Percentiles rank a stretch among this genome's conserved stretches.
Conservation (phyloP, 2,113 vertebrate genomes). For the Electrona antarctica region DNA sequence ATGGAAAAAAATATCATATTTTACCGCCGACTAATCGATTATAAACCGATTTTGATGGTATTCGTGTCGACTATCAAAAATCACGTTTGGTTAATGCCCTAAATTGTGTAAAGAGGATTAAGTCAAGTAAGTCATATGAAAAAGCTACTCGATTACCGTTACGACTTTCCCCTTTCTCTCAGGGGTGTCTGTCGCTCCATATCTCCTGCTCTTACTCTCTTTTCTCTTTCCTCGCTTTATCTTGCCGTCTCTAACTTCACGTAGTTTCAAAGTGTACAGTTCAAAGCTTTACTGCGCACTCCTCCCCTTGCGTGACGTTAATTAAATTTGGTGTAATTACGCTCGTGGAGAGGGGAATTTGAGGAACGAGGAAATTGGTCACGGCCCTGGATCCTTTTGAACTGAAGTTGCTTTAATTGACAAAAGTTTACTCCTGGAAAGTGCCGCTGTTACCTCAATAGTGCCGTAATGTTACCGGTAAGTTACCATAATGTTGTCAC, state of each 20-base stretch:
- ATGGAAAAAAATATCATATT: no score
- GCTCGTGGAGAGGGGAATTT: constrained; percentile 57
- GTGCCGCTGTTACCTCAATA: background rate
- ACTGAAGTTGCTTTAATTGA: constrained; percentile 62
- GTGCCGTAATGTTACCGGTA: no score
- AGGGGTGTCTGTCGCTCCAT: background rate
- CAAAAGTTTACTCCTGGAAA: constrained; percentile 37
- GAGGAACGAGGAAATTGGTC: constrained; percentile 63
- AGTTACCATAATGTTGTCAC: no score
- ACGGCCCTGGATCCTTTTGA: constrained; percentile 54
- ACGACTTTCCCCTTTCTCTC: background rate
- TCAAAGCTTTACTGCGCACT: constrained; percentile 49
- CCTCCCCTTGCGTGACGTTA: constrained; percentile 61
- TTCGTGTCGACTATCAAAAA: no score
- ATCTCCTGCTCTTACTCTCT: background rate
- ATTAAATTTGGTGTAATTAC: constrained; percentile 72
- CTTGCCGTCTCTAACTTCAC: background rate
- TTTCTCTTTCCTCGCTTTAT: no score
- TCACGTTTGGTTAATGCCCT: no score
- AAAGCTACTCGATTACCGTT: no score
- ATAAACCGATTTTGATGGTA: no score
- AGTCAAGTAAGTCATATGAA: no score
- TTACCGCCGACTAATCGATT: no score
- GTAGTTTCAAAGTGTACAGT: constrained; percentile 46
- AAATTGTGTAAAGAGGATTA: no score